Conservation (phyloP, 64 coral and sea anemone genomes). For the Montipora sp. region DNA sequence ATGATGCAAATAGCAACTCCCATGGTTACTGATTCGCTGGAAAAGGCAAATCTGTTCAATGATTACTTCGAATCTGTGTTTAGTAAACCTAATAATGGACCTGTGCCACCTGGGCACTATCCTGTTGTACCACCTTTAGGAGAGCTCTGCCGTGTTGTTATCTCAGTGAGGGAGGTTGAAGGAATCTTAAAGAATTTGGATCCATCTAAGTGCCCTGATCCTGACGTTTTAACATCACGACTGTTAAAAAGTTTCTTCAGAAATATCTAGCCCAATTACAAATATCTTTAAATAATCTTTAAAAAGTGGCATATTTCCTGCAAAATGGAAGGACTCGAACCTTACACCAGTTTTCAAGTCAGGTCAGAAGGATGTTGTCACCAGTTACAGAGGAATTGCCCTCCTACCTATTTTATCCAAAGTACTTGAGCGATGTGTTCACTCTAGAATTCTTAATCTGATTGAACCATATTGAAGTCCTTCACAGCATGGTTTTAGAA, state of each 20-base stretch:
- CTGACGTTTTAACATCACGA: too few relatives aligned
- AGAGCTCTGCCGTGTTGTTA: too few relatives aligned
- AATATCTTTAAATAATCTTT: constrained; percentile 4
- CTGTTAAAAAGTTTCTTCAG: neutral
- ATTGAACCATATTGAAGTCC: neutral
- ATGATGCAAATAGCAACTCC: too few relatives aligned
- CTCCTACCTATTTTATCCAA: constrained; percentile 31
- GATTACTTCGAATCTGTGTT: too few relatives aligned
- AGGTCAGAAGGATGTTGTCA: constrained; percentile 3
- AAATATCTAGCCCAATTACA: neutral
- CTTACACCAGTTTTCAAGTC: constrained; percentile 13
- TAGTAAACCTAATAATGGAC: too few relatives aligned
- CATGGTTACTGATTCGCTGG: too few relatives aligned
- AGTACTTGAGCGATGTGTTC: constrained; percentile 8
- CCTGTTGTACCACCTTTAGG: too few relatives aligned
- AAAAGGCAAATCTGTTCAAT: too few relatives aligned
- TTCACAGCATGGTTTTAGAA: neutral
- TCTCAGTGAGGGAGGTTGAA: too few relatives aligned
- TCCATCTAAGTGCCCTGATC: too few relatives aligned
- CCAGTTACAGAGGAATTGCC: constrained; percentile 12
- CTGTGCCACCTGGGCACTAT: too few relatives aligned
- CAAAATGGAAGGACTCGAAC: constrained; percentile 17
- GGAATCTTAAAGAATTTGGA: too few relatives aligned
- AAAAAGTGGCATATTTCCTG: neutral
- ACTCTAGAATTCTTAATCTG: neutral